These are phyloP conservation scores for Triops longicaudatus DNA, from an alignment of 1,140 invertebrate genomes.

Conservation along the genomic window DNA sequence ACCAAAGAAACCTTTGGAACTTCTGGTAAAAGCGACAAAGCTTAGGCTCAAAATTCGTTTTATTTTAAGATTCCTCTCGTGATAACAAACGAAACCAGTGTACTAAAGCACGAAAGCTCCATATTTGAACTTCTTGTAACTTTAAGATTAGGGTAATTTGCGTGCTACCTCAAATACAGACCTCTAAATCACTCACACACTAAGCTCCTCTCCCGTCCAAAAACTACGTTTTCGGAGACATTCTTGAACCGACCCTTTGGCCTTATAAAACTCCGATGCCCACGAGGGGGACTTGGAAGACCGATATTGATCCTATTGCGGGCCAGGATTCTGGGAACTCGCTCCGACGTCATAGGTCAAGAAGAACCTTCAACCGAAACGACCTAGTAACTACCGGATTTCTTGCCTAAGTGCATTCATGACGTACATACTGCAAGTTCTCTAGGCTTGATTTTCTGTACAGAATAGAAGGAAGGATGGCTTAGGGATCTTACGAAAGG, in stretches of 20 bases:
- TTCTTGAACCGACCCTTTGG: background rate
- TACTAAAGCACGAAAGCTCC: background rate
- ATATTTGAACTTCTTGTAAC: no score
- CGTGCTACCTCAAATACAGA: no score
- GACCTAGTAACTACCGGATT: background rate
- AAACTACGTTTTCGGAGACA: background rate
- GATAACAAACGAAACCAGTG: background rate
- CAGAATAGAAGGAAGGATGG: no score
- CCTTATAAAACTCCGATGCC: background rate
- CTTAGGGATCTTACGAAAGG: background rate
- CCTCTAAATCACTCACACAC: no score
- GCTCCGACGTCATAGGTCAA: slow-evolving; percentile 7
- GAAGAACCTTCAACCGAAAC: background rate
- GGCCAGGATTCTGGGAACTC: background rate
- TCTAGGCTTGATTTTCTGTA: background rate
- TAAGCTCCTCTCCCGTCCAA: no score
- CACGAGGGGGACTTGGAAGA: background rate
- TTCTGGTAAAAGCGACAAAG: background rate
- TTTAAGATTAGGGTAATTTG: background rate
- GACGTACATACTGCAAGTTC: background rate
- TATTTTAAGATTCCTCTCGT: background rate
- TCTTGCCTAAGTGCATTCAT: background rate
- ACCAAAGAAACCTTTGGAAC: background rate
- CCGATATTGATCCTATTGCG: slow-evolving; percentile 7
- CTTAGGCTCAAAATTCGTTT: no score